Evolutionary conservation across 1,140 invertebrate species (phyloP).

Genomic region (Ceratosolen fusciceps): DNA sequence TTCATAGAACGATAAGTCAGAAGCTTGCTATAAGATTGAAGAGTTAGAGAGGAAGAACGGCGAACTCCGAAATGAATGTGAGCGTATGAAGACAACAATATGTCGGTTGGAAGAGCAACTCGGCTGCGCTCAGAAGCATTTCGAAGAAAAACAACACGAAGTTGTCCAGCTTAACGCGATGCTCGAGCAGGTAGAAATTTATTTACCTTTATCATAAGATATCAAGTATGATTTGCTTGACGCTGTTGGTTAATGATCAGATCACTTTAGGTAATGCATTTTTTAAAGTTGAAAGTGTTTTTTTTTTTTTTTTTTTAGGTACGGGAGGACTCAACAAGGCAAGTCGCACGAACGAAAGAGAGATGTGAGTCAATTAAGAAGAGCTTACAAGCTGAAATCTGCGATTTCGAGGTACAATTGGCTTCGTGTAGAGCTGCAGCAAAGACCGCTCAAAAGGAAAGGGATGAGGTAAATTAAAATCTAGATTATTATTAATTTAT

Average conservation of each 20-base stretch:
- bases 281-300: no score
- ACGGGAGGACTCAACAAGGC: conserved; percentile 80
- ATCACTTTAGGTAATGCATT: no score
- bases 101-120: conserved; percentile 64
- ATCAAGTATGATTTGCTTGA: no score
- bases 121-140: conserved; percentile 58
- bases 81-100: conserved; percentile 67
- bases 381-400: conserved; percentile 76
- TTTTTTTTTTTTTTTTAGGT: no score
- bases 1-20: conserved; percentile 57
- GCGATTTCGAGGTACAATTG: conserved; percentile 77
- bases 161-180: conserved; percentile 76
- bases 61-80: conserved; percentile 71
- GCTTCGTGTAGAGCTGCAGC: conserved; percentile 76
- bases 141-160: conserved; percentile 70
- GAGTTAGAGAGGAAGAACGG: conserved; percentile 72
- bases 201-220: no score
- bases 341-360: conserved; percentile 78
- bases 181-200: conserved; percentile 74
- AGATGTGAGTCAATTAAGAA: conserved; percentile 76
- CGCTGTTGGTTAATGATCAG: no score
- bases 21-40: conserved; percentile 66
- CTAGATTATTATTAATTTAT: no score
- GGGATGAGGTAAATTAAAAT: conserved; percentile 74
- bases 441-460: conserved; percentile 76